Conservation (phyloP, 23 tunicate species). For the Ciona savignyi region DNA sequence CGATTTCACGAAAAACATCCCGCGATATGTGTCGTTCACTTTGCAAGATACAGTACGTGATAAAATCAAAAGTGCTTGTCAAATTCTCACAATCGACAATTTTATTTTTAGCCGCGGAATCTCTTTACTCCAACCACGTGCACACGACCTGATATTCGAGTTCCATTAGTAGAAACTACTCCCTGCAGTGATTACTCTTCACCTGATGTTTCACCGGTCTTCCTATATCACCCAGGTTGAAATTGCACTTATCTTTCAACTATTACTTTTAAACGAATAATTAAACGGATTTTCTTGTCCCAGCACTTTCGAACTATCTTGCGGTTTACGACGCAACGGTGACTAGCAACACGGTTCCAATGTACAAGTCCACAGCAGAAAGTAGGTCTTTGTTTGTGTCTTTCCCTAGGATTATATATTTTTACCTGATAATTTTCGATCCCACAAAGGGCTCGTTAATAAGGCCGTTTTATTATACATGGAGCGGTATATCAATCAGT, state of each 20-base stretch:
- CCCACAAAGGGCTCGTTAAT: no score
- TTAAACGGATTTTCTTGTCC: background rate
- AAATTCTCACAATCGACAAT: no score
- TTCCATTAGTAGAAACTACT: background rate
- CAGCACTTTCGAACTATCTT: constrained; percentile 52
- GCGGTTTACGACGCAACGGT: constrained; percentile 31
- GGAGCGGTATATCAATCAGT: no score
- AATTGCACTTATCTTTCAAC: no score
- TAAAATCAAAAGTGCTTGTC: no score
- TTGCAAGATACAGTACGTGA: constrained; percentile 2
- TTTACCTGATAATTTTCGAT: background rate
- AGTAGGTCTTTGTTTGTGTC: constrained; percentile 12
- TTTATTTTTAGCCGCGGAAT: constrained; percentile 1
- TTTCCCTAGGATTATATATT: no score
- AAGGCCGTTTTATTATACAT: no score
- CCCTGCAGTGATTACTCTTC: constrained; percentile 2
- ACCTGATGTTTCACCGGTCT: no score
- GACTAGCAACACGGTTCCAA: constrained; percentile 46
- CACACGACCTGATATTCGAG: constrained; percentile 18
- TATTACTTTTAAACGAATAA: no score
- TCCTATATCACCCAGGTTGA: no score
- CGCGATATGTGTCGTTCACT: constrained; percentile 37
- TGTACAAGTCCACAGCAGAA: constrained; percentile 26
- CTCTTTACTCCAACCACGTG: background rate
- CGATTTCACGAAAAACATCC: constrained; percentile 21